Evolutionary conservation across 2,797 vertebrate genomes (phyloP).

Genomic region (Epinephelus awoara): DNA sequence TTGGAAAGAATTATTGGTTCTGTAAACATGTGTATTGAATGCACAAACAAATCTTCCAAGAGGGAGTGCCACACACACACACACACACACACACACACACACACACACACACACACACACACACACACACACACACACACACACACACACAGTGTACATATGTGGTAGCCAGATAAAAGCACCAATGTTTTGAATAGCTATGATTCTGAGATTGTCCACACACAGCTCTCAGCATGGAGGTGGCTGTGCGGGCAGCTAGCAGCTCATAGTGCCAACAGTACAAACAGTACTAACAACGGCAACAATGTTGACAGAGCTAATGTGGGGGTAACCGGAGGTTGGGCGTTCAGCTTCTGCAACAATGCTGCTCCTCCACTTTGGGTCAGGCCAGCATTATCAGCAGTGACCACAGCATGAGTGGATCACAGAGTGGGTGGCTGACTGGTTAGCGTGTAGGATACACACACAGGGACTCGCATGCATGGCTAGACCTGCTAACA

Average conservation of each 20-base stretch:
- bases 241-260: not conserved
- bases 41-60: constrained; percentile 6
- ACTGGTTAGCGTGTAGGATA: too few relatives aligned
- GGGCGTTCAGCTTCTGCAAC: too few relatives aligned
- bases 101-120: not conserved
- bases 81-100: not conserved
- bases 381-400: too few relatives aligned
- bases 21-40: not conserved
- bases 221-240: too few relatives aligned
- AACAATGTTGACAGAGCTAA: not conserved
- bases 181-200: not conserved
- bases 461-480: too few relatives aligned
- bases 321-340: too few relatives aligned
- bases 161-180: not conserved
- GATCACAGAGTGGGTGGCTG: too few relatives aligned
- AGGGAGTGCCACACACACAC: not conserved
- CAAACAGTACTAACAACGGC: not conserved
- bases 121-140: too few relatives aligned
- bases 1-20: constrained; percentile 24
- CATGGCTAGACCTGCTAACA: too few relatives aligned
- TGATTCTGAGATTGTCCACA: too few relatives aligned
- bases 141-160: not conserved
- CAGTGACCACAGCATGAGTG: too few relatives aligned
- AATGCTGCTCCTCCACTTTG: too few relatives aligned
- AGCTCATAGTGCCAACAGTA: not conserved